Evolutionary conservation across 2,888 invertebrate species (phyloP).

Genomic region (Agriopis aurantiaria): DNA sequence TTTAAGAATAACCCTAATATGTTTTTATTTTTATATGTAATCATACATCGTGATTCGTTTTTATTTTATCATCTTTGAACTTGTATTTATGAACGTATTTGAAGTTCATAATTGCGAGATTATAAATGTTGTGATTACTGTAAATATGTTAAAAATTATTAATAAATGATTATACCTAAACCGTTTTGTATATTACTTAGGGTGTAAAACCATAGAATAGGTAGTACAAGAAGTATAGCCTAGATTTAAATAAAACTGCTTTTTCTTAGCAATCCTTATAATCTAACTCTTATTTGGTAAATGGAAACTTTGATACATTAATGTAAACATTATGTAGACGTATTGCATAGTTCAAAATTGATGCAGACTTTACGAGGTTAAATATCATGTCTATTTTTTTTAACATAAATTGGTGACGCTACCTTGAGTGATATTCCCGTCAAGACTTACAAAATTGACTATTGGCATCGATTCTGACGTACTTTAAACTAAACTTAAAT

Average conservation of each 20-base stretch:
- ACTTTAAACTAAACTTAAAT: no score
- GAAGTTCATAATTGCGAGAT: constrained; percentile 6
- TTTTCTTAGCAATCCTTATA: constrained; percentile 21
- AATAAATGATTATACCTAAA: constrained; percentile 11
- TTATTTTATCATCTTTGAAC: background rate
- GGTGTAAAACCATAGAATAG: background rate
- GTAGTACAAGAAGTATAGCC: background rate
- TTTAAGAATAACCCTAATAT: no score
- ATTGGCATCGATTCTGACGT: no score
- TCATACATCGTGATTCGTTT: background rate
- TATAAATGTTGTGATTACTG: constrained; percentile 29
- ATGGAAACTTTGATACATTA: constrained; percentile 20
- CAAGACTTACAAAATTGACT: background rate
- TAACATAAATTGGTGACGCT: background rate
- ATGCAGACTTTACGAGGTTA: background rate
- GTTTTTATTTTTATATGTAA: no score
- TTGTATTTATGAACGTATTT: constrained; percentile 1
- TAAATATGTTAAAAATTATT: constrained; percentile 26
- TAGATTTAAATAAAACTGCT: constrained; percentile 18
- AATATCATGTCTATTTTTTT: background rate
- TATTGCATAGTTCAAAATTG: background rate
- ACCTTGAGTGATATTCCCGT: background rate
- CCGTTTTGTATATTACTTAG: background rate
- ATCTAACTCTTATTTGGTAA: constrained; percentile 19
- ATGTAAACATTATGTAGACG: background rate